Conservation (phyloP, 2,888 invertebrate species). For the Apotomis capreana region DNA sequence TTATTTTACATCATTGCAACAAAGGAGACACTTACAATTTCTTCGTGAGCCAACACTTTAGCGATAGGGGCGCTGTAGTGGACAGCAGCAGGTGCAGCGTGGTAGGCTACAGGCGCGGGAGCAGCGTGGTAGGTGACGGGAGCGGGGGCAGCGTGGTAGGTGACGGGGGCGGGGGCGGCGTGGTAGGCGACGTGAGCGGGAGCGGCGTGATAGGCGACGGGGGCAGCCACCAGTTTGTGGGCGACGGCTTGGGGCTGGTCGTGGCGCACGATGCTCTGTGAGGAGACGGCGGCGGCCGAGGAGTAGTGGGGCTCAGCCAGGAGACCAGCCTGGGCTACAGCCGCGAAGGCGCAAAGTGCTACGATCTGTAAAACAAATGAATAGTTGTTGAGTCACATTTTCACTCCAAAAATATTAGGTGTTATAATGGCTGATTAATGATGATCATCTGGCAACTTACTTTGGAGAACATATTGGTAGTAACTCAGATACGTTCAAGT, state of each 20-base stretch:
- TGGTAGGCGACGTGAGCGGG: constrained; percentile 38
- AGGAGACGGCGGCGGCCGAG: constrained; percentile 47
- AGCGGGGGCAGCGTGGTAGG: constrained; percentile 38
- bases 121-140: constrained; percentile 46
- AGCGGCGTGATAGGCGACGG: constrained; percentile 49
- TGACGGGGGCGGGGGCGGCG: constrained; percentile 51
- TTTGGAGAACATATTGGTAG: constrained; percentile 61
- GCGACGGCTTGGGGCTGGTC: constrained; percentile 52
- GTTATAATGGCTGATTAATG: background rate
- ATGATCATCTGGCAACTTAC: constrained; percentile 53
- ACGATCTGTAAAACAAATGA: constrained; percentile 55
- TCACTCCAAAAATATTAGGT: too few species aligned
- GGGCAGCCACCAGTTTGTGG: constrained; percentile 44
- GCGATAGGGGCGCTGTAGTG: too few species aligned
- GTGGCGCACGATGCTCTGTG: constrained; percentile 49
- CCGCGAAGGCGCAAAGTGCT: constrained; percentile 38
- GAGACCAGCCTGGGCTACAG: constrained; percentile 39
- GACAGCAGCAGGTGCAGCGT: accelerated
- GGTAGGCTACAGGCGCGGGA: background rate
- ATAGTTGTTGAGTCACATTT: too few species aligned
- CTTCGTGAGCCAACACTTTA: accelerated
- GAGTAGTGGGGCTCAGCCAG: constrained; percentile 50
- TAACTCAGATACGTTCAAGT: constrained; percentile 35
- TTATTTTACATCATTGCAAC: too few species aligned
- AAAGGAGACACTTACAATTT: too few species aligned